These are phyloP conservation scores for Eonycteris spelaea DNA, from an alignment of 2,113 vertebrate genomes.

Conservation along the genomic window DNA sequence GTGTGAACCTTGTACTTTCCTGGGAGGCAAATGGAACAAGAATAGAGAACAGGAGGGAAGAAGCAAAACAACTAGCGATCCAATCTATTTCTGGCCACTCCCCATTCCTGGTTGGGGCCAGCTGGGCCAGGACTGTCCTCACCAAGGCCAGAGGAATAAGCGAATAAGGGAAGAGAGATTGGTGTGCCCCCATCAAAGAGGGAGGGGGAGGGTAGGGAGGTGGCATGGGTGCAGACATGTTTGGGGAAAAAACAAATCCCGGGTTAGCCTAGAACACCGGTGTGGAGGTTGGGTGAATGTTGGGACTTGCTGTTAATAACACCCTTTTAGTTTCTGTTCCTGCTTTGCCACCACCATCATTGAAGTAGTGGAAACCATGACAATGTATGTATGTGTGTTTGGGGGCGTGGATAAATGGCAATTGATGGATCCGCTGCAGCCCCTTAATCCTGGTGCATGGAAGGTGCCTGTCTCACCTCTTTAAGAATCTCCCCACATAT, in stretches of 20 bases:
- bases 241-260: not conserved
- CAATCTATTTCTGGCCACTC: slow-evolving; percentile 52
- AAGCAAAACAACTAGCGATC: slow-evolving; percentile 61
- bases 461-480: slow-evolving; percentile 59
- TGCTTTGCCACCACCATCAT: slow-evolving; percentile 41
- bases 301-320: slow-evolving; percentile 68
- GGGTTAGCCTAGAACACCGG: not conserved
- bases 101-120: not conserved
- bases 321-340: slow-evolving; percentile 65
- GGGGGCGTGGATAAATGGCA: not conserved
- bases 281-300: slow-evolving; percentile 47
- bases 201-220: not conserved
- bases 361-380: slow-evolving; percentile 57
- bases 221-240: not conserved
- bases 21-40: slow-evolving; percentile 65
- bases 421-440: slow-evolving; percentile 15
- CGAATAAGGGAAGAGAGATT: slow-evolving; percentile 21
- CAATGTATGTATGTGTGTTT: not conserved
- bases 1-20: slow-evolving; percentile 78
- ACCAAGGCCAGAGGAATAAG: not conserved
- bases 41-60: slow-evolving; percentile 23
- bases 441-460: slow-evolving; percentile 44
- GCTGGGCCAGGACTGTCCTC: not conserved
- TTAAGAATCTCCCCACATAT: slow-evolving; percentile 68
- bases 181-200: not conserved